A percentile compares a stretch with the other conserved stretches of the same genome.
These are phyloP conservation scores for Xanthorhoe designata DNA, from an alignment of 2,888 invertebrate species.

Conservation along the genomic window DNA sequence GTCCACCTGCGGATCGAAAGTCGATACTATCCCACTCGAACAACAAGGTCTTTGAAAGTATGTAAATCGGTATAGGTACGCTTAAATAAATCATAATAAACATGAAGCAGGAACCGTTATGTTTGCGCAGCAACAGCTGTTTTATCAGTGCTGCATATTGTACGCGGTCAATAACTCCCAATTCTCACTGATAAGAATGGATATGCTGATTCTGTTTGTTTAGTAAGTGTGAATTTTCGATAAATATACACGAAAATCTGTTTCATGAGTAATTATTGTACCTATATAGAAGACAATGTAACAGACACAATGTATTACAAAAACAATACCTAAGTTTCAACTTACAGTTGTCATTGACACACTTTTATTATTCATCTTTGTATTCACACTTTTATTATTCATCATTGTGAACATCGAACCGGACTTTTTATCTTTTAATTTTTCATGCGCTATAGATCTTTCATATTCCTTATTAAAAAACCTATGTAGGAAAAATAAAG, in stretches of 20 bases:
- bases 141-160: constrained; percentile 19
- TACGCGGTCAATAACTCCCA: constrained; percentile 32
- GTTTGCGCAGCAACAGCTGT: constrained; percentile 34
- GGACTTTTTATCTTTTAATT: constrained; percentile 1
- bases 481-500: constrained; percentile 33
- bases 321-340: neutral
- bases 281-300: neutral
- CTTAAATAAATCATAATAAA: constrained; percentile 16
- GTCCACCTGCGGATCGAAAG: too few relatives aligned
- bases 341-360: constrained; percentile 15
- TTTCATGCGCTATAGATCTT: constrained; percentile 12
- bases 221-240: constrained; percentile 5
- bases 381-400: constrained; percentile 2
- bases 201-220: constrained; percentile 22
- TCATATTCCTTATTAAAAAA: constrained; percentile 44
- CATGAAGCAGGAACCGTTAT: constrained; percentile 15
- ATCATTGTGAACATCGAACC: constrained; percentile 4
- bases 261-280: neutral
- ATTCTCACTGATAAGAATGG: constrained; percentile 36
- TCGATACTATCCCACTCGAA: too few relatives aligned
- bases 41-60: neutral
- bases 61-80: constrained; percentile 2
- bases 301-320: neutral
- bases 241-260: neutral
- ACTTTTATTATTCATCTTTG: constrained; percentile 5